A percentile compares a stretch with the other conserved stretches of the same genome.
phyloP scores from a whole-genome alignment of 2,113 vertebrate species.

The Toxotes jaculatrix region DNA sequence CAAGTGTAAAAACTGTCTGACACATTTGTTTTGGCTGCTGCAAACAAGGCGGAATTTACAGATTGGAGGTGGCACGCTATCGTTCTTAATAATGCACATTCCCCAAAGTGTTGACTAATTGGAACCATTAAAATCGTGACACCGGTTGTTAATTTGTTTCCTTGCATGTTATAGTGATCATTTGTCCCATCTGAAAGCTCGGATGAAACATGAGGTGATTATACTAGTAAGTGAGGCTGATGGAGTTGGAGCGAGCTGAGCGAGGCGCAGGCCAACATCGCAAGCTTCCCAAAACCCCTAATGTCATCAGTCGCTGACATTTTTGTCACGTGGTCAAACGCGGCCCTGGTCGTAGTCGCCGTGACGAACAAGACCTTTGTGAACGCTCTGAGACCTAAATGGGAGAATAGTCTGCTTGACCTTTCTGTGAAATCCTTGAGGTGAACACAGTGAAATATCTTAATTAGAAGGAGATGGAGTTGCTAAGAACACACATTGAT shows the following conservation, averaged over 20 bases:
- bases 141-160: constrained; percentile 82
- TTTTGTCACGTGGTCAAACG: constrained; percentile 12
- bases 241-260: constrained; percentile 36
- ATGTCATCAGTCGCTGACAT: constrained; percentile 51
- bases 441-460: constrained; percentile 65
- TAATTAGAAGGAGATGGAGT: constrained; percentile 76
- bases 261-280: background rate
- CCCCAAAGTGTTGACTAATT: constrained; percentile 84
- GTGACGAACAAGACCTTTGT: constrained; percentile 51
- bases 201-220: constrained; percentile 79
- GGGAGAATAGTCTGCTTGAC: constrained; percentile 62
- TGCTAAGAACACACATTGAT: constrained; percentile 66
- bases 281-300: constrained; percentile 40
- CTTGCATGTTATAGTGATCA: constrained; percentile 80
- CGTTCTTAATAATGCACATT: constrained; percentile 75
- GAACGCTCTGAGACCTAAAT: constrained; percentile 26
- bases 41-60: constrained; percentile 50
- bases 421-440: constrained; percentile 62
- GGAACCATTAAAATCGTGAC: constrained; percentile 82
- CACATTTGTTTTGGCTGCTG: constrained; percentile 35
- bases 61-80: constrained; percentile 59
- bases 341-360: background rate
- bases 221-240: constrained; percentile 53
- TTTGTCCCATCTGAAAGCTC: constrained; percentile 72
- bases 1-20: constrained; percentile 37